Base-by-base conservation (phyloP, 37 sponge, comb jelly and placozoan genomes). In the Aphrocallistes beatrix region DNA sequence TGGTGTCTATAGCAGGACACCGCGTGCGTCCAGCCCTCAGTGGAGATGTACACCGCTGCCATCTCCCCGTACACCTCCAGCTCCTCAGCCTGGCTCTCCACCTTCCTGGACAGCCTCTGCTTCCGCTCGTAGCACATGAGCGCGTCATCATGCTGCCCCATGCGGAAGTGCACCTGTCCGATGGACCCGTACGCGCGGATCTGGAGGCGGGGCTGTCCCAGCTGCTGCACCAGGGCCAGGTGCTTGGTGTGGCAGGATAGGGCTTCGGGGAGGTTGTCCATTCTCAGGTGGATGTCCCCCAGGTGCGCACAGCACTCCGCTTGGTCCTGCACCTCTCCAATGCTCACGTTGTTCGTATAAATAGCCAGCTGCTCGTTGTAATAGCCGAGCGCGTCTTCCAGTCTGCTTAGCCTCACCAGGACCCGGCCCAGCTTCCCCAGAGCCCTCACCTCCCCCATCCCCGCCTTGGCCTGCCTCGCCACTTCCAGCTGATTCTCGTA, bases 181-280 rank as follows among this genome's bases (percentile, higher is more conserved):
- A 97, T 92, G 13, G 92, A 92, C 0, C 94, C 94, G 85, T 97
- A 97, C 0, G 91, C 97, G 17, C 87, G 81, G n/a, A 93, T 91
- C 90, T 94, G 91, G 38, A 93, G 88, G 8, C 34, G 75, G 3
- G 75, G 75, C 75, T 60, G 75, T 60, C 75, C 75, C 34, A 60
- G 32, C 34, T 60, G 75, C n/a, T 60, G 75, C 34, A 60, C 90
- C 37, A 93, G 85, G 13, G 86, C 49, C 30, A 91, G 86, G 83
- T 95, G 96, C 37, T 84, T 81, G 13, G 88, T 50, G 84, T 90
- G 93, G 39, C 90, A 86, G 30, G 93, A 88, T 40, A 91, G 25
- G 0, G 96, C 96, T 0, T 37, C 37, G 37, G 38, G 39, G 50
- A 91, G 93, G 49, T 95, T 87, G 9, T 92, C 89, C 48, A 95